Base-by-base conservation (phyloP, 64 coral and sea anemone genomes). In the Stylophora pistillata region DNA sequence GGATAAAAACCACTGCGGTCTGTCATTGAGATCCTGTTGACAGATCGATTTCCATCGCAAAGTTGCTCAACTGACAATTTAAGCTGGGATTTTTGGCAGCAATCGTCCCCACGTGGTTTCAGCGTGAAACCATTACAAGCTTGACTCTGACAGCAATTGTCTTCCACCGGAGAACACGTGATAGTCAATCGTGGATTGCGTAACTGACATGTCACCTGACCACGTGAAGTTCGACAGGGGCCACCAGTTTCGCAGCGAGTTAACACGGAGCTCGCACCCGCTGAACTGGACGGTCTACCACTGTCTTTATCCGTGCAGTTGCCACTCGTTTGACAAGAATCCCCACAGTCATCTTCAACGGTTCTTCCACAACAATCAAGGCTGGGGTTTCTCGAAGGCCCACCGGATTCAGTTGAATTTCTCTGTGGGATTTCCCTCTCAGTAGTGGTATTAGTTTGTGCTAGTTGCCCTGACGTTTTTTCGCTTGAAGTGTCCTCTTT, bases 1-100 rank as follows among this genome's bases (percentile, higher is more conserved):
- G 80, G 80, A 62, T 70, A 84, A 13, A 84, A 84, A 13, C 80
- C 80, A 69, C 60, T 69, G 34, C 80, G 69, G 21, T 84, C 60
- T 20, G 80, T 84, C 62, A 84, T 53, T 41, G 80, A 84, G 41
- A 84, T 70, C 69, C 80, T 41, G 60, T 61, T 84, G 0, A 14
- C 80, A 15, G 80, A 68, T 70, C 10, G 26, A 7, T 0, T 14
- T 53, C 33, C 23, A 27, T 52, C 15, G 78, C 63, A 72, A 82
- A 25, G 53, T 11, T 58, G 55, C 30, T 70, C 80, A 37, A 65
- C 31, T 30, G 31, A 59, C 20, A 82, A 9, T 29, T 23, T 68
- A 56, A 81, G 71, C 16, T 56, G 71, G 7, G 9, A 18, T 59
- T 71, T 13, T 55, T 86, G 30, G 41, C n/a, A 28, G 4, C 56